These are phyloP conservation scores for Brachyopa scutellaris DNA, from an alignment of 2,888 invertebrate species.

Conservation along the genomic window DNA sequence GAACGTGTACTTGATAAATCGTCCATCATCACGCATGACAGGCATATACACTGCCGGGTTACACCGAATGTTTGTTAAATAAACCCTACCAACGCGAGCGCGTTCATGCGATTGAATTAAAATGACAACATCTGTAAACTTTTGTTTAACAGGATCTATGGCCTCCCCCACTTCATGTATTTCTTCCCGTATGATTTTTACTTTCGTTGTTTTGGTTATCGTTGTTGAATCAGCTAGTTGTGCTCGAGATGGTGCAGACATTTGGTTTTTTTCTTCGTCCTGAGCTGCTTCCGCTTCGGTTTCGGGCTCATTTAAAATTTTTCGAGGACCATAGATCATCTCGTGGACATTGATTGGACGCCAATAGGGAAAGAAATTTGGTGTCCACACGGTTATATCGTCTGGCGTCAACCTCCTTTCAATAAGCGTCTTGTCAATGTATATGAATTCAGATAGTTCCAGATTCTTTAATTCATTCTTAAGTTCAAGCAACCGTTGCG, in stretches of 20 bases:
- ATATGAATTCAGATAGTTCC: constrained; percentile 84
- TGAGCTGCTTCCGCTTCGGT: no score
- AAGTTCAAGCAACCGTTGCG: constrained; percentile 83
- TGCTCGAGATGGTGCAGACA: no score
- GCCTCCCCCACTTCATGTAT: constrained; percentile 6
- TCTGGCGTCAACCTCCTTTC: constrained; percentile 86
- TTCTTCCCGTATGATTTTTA: not conserved
- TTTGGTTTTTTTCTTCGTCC: no score
- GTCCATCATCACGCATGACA: constrained; percentile 14
- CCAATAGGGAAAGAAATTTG: constrained; percentile 83
- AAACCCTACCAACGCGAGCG: constrained; percentile 78
- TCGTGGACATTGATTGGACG: constrained; percentile 78
- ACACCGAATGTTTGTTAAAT: constrained; percentile 57
- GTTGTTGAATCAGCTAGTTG: no score
- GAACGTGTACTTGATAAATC: constrained; percentile 76
- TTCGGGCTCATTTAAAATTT: constrained; percentile 73
- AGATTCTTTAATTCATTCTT: constrained; percentile 83
- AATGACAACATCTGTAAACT: constrained; percentile 76
- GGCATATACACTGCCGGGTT: constrained; percentile 70
- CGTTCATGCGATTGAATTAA: constrained; percentile 83
- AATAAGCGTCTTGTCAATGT: constrained; percentile 86
- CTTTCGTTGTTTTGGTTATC: not conserved
- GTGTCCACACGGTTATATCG: constrained; percentile 83
- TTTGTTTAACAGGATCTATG: constrained; percentile 65
- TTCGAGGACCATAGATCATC: constrained; percentile 75